phyloP scores from a whole-genome alignment of 2,113 vertebrate species.

The Vidua chalybeata region DNA sequence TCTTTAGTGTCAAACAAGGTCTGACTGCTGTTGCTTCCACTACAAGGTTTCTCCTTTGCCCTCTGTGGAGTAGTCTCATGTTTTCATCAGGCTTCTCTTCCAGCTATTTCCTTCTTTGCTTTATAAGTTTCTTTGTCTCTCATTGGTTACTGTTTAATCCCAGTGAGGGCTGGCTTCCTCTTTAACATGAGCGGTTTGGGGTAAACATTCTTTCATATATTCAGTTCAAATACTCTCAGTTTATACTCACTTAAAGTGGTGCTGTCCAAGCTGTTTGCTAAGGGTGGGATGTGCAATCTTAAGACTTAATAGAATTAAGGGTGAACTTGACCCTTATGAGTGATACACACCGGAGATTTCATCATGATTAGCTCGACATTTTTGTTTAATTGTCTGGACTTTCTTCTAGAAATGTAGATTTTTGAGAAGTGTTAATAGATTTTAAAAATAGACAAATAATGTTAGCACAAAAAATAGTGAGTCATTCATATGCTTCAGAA shows the following conservation, averaged over 20 bases:
- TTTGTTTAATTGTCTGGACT: neutral
- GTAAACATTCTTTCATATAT: neutral
- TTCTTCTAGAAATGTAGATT: neutral
- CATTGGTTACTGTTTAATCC: neutral
- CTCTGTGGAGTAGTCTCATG: neutral
- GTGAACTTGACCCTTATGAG: neutral
- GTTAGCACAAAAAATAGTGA: neutral
- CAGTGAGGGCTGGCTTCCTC: neutral
- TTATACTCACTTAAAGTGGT: neutral
- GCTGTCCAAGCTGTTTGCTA: neutral
- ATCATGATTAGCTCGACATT: neutral
- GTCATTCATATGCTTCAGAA: neutral
- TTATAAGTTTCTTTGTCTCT: neutral
- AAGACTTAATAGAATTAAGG: neutral
- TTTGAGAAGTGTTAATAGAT: neutral
- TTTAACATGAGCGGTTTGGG: neutral
- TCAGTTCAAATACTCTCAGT: neutral
- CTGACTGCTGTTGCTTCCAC: neutral
- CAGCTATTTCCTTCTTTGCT: neutral
- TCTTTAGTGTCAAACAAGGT: neutral
- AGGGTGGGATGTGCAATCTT: neutral
- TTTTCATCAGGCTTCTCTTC: neutral
- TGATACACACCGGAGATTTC: neutral
- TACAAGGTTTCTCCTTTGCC: neutral
- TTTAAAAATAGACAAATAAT: neutral